These are phyloP conservation scores for Thalassarche chlororhynchos DNA, from an alignment of 2,113 vertebrate species.

Conservation along the genomic window DNA sequence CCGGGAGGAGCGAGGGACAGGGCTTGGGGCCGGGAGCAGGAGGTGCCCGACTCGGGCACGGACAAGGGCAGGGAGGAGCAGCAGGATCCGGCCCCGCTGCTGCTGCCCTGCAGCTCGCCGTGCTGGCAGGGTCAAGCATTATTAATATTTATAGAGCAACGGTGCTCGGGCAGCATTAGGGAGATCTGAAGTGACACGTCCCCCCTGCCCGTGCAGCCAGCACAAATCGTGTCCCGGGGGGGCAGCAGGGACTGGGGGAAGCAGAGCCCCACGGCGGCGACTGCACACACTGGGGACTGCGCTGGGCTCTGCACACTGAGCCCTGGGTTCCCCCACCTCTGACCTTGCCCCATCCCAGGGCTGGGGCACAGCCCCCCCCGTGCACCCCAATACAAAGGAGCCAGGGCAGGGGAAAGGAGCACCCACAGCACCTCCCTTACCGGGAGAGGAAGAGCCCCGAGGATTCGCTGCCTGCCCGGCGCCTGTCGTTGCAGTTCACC, in stretches of 20 bases:
- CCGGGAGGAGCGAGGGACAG: neutral
- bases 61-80: neutral
- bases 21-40: rapidly evolving
- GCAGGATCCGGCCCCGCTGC: neutral
- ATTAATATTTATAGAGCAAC: slow-evolving; percentile 3
- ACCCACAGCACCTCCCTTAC: slow-evolving; percentile 63
- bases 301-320: neutral
- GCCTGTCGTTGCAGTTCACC: slow-evolving; percentile 79
- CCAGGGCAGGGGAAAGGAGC: rapidly evolving
- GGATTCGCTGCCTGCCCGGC: slow-evolving; percentile 35
- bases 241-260: rapidly evolving
- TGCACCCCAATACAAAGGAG: neutral
- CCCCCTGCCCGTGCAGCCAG: neutral
- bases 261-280: neutral
- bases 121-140: neutral
- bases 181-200: neutral
- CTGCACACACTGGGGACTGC: neutral
- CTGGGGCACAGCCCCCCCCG: neutral
- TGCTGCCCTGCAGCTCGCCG: neutral
- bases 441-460: slow-evolving; percentile 80
- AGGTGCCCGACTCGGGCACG: rapidly evolving
- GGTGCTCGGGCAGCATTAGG: rapidly evolving
- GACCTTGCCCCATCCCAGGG: rapidly evolving
- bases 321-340: neutral
- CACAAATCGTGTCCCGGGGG: rapidly evolving